Conservation (phyloP, 1,140 invertebrate species). For the Apis dorsata region DNA sequence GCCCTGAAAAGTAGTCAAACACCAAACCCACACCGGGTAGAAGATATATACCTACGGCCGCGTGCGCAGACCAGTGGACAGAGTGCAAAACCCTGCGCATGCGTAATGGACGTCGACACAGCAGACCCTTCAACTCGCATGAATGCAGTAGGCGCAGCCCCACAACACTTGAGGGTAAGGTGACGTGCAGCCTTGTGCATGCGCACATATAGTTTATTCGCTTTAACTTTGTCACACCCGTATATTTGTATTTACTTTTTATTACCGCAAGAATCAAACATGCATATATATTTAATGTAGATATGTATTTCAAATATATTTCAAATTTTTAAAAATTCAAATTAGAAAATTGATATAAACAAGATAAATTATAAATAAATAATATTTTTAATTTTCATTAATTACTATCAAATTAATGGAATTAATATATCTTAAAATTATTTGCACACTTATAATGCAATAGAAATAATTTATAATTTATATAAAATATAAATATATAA, state of each 20-base stretch:
- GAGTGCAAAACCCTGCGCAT: constrained; percentile 45
- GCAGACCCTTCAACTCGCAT: constrained; percentile 52
- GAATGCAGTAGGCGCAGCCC: constrained; percentile 55
- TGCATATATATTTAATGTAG: too few species aligned
- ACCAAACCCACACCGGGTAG: constrained; percentile 35
- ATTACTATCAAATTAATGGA: neutral
- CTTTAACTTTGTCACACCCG: constrained; percentile 49
- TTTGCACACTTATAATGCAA: neutral
- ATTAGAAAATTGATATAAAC: neutral
- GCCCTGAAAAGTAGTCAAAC: constrained; percentile 46
- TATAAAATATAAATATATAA: too few species aligned
- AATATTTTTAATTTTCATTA: neutral
- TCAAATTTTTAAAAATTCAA: neutral
- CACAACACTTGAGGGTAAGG: constrained; percentile 48
- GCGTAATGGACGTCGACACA: constrained; percentile 41
- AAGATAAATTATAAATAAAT: neutral
- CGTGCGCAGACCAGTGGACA: constrained; percentile 49
- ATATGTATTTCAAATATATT: neutral
- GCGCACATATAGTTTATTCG: constrained; percentile 43
- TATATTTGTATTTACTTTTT: constrained; percentile 17
- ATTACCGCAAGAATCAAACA: neutral
- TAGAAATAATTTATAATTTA: neutral
- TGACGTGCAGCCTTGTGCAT: constrained; percentile 49
- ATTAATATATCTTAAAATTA: neutral
- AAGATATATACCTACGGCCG: constrained; percentile 32